phyloP scores from a whole-genome alignment of 2,113 vertebrate species.

The Dascyllus trimaculatus region DNA sequence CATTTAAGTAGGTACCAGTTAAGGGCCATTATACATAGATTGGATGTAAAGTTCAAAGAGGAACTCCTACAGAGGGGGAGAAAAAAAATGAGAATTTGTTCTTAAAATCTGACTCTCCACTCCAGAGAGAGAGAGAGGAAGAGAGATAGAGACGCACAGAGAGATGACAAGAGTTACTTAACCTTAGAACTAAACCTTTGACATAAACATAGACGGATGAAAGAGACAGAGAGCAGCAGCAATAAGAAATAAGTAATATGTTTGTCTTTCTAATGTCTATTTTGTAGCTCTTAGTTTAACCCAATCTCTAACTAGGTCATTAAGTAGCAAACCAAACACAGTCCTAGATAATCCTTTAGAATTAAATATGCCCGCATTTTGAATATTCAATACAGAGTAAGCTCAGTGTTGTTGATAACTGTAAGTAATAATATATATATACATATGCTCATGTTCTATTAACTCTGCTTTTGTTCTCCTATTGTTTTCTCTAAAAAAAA shows the following conservation, averaged over 20 bases:
- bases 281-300: conserved; percentile 72
- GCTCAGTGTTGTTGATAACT: conserved; percentile 47
- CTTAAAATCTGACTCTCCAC: conserved; percentile 16
- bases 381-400: conserved; percentile 70
- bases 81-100: conserved; percentile 37
- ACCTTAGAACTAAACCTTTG: conserved; percentile 25
- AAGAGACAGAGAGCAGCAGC: conserved; percentile 31
- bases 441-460: conserved; percentile 33
- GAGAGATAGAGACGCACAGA: too few species aligned
- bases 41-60: conserved; percentile 64
- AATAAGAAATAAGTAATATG: conserved; percentile 47
- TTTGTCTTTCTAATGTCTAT: conserved; percentile 69
- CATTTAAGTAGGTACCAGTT: conserved; percentile 66
- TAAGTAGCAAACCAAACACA: conserved; percentile 70
- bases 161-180: conserved; percentile 19
- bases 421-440: conserved; percentile 29
- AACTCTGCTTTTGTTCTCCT: too few species aligned
- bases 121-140: conserved; percentile 4
- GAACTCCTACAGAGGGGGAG: conserved; percentile 19
- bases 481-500: too few species aligned
- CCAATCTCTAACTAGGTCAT: conserved; percentile 74
- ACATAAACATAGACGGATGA: conserved; percentile 51
- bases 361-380: conserved; percentile 59
- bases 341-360: conserved; percentile 72
- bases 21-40: conserved; percentile 42